Base-by-base conservation (phyloP, 2,113 vertebrate species). In the Phalacrocorax pelagicus region DNA sequence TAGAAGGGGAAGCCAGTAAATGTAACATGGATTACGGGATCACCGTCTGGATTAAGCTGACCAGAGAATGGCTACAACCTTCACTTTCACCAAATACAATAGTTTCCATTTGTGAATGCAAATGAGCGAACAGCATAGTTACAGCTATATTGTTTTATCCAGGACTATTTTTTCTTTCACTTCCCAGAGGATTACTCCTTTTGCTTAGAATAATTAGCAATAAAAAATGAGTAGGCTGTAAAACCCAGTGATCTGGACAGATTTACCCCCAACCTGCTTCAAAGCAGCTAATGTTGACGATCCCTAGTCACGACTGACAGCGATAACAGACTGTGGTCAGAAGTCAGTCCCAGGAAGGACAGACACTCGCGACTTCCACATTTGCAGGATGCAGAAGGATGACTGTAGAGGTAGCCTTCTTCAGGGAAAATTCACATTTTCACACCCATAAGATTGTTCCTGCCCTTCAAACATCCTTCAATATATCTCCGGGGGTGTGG, bases 21-120 rank as follows among this genome's bases (percentile, higher is more conserved):
- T 95, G 88, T 63, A 79, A 63, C 34, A 7, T 49, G 88, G 96
- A 97, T 97, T 97, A 97, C 74, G 82, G 88, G 90, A 92, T 97
- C 90, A 96, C 62, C 94, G 77, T 69, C 66, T 42, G 90, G 85
- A 96, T 96, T 93, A 92, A 83, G 52, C 81, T 74, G 79, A 40
- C 59, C 63, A 52, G 81, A 84, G 82, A 86, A 80, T 29, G 73
- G 78, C 78, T 69, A 18, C 95, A 92, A 66, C 55, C 91, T 89
- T 82, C 89, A 34, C 86, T 94, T 89, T 86, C 78, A 80, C 47
- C 55, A 71, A 88, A 85, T 32, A 93, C 86, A 86, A 62, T 27
- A 19, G n/a, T 23, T 73, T 42, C 87, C 90, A 67, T 69, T 88
- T 81, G n/a, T 59, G 71, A 54, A 71, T 52, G 75, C 72, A 79